Conservation (phyloP, 2,797 vertebrate genomes). For the Rhinogobio ventralis region DNA sequence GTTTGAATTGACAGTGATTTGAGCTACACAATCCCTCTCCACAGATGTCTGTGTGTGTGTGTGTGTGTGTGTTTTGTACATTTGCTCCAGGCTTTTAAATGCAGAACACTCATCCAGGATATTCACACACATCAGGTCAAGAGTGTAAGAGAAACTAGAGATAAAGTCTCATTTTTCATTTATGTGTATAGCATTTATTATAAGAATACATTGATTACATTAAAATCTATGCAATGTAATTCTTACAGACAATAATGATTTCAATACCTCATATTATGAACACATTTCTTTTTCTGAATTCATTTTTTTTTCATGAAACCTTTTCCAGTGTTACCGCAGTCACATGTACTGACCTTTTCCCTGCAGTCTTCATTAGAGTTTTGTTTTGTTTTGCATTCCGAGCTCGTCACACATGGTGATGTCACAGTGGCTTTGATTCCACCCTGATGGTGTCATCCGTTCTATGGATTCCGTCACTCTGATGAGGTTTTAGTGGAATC, state of each 20-base stretch:
- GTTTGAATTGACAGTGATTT: background rate
- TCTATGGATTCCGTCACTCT: background rate
- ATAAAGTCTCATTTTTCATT: background rate
- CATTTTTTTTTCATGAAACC: background rate
- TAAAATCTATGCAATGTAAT: no score
- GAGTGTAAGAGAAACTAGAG: background rate
- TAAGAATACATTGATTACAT: background rate
- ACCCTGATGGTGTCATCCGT: background rate
- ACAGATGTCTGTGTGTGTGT: background rate
- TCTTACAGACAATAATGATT: no score
- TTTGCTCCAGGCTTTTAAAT: background rate
- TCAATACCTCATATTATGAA: background rate
- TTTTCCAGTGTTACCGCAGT: background rate
- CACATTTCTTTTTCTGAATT: background rate
- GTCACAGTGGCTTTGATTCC: background rate
- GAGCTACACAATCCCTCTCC: background rate
- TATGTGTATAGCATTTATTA: background rate
- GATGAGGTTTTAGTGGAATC: background rate
- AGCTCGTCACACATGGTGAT: background rate
- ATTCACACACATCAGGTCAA: conserved; percentile 12
- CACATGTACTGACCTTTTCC: background rate
- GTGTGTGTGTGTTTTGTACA: background rate
- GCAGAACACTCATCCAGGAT: background rate
- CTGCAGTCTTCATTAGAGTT: background rate
- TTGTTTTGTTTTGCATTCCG: background rate